Conservation (phyloP, 2,888 invertebrate species). For the Branchipolynoe longqiensis region DNA sequence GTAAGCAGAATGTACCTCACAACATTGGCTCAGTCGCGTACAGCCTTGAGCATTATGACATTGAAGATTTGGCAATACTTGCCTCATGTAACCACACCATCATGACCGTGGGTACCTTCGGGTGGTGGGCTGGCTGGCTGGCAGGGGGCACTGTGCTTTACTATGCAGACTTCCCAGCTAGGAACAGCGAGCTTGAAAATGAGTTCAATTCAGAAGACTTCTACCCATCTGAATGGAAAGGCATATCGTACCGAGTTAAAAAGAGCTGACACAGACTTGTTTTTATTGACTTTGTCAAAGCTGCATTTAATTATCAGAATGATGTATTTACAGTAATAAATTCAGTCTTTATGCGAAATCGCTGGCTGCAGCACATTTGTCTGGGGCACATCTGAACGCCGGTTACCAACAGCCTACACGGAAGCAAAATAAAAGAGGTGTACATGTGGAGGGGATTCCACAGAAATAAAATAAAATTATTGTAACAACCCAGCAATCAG, state of each 20-base stretch:
- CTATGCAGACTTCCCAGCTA: conserved; percentile 25
- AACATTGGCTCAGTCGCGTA: conserved; percentile 11
- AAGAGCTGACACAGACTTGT: conserved; percentile 8
- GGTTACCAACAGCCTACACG: too few species aligned
- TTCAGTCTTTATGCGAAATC: too few species aligned
- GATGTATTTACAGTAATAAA: too few species aligned
- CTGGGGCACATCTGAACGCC: too few species aligned
- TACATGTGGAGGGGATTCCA: too few species aligned
- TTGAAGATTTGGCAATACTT: conserved; percentile 57
- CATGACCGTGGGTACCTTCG: conserved; percentile 59
- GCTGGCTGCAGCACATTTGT: too few species aligned
- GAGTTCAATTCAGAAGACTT: conserved; percentile 3
- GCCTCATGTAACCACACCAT: conserved; percentile 57
- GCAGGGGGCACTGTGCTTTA: conserved; percentile 57
- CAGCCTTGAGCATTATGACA: background rate
- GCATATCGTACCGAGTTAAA: conserved; percentile 1
- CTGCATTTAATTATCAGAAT: too few species aligned
- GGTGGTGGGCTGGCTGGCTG: conserved; percentile 62
- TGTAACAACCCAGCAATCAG: too few species aligned
- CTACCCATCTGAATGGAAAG: conserved; percentile 28
- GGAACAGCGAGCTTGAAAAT: background rate
- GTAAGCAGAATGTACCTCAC: conserved; percentile 1
- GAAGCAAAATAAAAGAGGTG: too few species aligned
- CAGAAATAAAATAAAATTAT: too few species aligned
- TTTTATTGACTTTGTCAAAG: too few species aligned